Conservation (phyloP, 2,113 vertebrate species). For the Corythaixoides concolor region DNA sequence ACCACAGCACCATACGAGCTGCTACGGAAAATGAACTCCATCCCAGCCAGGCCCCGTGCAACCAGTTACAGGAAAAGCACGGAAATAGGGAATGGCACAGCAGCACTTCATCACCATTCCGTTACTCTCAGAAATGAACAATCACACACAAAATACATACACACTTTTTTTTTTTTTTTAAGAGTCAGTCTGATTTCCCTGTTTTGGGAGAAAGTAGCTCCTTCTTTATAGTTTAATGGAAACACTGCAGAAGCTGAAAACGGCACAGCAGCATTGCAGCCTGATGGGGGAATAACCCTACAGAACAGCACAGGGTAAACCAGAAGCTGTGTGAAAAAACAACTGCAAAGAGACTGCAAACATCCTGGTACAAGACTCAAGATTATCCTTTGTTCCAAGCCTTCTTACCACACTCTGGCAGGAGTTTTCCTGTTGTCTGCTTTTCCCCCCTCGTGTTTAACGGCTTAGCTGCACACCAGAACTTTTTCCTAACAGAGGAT, state of each 20-base stretch:
- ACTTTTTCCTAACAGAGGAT: neutral
- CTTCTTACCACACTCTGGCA: neutral
- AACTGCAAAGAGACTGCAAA: neutral
- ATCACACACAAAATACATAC: neutral
- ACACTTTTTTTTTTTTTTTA: neutral
- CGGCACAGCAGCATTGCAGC: neutral
- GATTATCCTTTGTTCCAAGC: neutral
- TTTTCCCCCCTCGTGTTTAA: neutral
- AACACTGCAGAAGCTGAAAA: neutral
- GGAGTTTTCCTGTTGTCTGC: neutral
- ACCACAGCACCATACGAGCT: neutral
- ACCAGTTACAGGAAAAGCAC: neutral
- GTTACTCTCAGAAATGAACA: neutral
- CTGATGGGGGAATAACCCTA: neutral
- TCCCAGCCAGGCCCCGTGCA: neutral
- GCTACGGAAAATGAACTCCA: neutral
- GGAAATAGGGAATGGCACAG: neutral
- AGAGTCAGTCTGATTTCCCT: neutral
- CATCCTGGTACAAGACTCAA: neutral
- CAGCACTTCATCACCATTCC: neutral
- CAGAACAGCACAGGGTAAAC: neutral
- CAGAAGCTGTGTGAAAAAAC: neutral
- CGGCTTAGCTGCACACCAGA: fast-evolving
- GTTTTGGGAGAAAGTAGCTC: neutral
- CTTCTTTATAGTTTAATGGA: neutral